Evolutionary conservation across 2,888 invertebrate species (phyloP).

Genomic region (Tiliacea citrago): DNA sequence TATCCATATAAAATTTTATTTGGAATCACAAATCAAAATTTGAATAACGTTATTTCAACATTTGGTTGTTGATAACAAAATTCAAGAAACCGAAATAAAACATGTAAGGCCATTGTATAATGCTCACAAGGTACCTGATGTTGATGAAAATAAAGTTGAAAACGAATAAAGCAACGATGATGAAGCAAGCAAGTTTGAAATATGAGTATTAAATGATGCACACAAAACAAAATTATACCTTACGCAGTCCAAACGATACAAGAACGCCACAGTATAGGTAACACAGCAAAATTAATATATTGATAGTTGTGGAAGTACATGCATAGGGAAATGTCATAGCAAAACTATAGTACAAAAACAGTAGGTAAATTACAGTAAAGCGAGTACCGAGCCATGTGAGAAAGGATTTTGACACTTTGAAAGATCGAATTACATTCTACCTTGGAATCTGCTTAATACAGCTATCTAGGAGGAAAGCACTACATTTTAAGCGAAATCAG

Average conservation of each 20-base stretch:
- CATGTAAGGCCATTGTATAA: constrained; percentile 9
- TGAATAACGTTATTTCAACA: background rate
- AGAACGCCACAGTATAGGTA: constrained; percentile 23
- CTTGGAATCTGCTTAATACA: background rate
- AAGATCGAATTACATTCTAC: constrained; percentile 52
- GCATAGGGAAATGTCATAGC: constrained; percentile 36
- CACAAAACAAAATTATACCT: constrained; percentile 32
- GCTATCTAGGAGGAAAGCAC: constrained; percentile 18
- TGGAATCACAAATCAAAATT: constrained; percentile 14
- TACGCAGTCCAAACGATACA: constrained; percentile 32
- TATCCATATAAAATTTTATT: constrained; percentile 5
- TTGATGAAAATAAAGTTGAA: constrained; percentile 20
- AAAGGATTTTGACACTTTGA: constrained; percentile 33
- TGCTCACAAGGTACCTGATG: constrained; percentile 14
- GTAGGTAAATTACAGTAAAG: constrained; percentile 34
- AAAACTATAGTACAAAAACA: constrained; percentile 28
- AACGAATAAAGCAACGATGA: constrained; percentile 54
- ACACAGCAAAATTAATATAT: constrained; percentile 38
- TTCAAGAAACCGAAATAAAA: constrained; percentile 7
- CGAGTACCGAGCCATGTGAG: constrained; percentile 54
- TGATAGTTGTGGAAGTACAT: constrained; percentile 42
- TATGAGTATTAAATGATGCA: constrained; percentile 29
- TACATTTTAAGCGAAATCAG: constrained; percentile 27
- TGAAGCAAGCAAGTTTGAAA: constrained; percentile 50
- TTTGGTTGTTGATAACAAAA: constrained; percentile 13